Evolutionary conservation across 1,140 invertebrate genomes (phyloP), one percentile per base, ranked within the genome.

Genomic region (Penaeus japonicus): DNA sequence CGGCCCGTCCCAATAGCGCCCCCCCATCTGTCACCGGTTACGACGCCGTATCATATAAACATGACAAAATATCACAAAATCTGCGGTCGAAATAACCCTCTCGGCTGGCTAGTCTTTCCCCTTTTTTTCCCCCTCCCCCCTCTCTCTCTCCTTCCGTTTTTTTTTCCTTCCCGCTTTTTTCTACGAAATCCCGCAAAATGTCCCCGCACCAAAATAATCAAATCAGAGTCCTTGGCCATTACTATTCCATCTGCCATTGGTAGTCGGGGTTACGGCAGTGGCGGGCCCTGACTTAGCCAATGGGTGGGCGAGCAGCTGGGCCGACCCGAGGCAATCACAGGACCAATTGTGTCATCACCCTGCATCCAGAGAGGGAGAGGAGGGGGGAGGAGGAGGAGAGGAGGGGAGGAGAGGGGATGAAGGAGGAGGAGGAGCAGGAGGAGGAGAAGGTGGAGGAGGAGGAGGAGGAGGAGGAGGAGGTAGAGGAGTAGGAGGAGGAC

Each of bases 271-370:
- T 87, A 87, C 85, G 85, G 81, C 77, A 53, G 77, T 18, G 32
- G 30, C 22, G 53, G 57, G n/a, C 24, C 59, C 78, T 70, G 77
- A 80, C 85, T 87, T 87, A 59, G 77, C 85, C 85, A 87, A 87
- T 87, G 54, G 85, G 39, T 62, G 78, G 22, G 32, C 85, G 59
- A 54, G 85, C 85, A 87, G 85, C 85, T 81, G 85, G 85, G 30
- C 35, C 32, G 18, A 70, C 85, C 27, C 27, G 85, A 35, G 78
- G 85, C 85, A 81, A 87, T 87, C 85, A 87, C 78, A 20, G 77
- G 77, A 35, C 85, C 85, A 87, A 87, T 87, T 87, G 85, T 87
- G 85, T 87, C 85, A 87, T 87, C 85, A 87, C 85, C 84, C 84
- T 35, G 53, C 47, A 15, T 47, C 47, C 47, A 47, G 10, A 1